These are phyloP conservation scores for Leucoma salicis DNA, from an alignment of 2,888 invertebrate species.

Conservation along the genomic window DNA sequence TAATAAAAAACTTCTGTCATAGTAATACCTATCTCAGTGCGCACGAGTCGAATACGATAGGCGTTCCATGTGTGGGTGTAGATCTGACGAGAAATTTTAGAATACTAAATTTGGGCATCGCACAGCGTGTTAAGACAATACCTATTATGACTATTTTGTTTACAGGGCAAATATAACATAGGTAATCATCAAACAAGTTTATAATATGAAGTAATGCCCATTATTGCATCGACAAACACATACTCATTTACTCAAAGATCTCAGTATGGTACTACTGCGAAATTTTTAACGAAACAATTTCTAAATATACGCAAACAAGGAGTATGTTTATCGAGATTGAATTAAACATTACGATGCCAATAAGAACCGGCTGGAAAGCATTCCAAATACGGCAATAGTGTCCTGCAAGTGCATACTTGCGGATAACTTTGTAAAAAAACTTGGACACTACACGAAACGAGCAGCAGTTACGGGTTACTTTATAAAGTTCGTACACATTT, in stretches of 20 bases:
- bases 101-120: conserved; percentile 27
- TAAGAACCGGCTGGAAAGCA: conserved; percentile 59
- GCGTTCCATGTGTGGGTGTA: conserved; percentile 27
- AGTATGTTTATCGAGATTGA: conserved; percentile 64
- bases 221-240: background rate
- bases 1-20: conserved; percentile 14
- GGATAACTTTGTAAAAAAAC: conserved; percentile 62
- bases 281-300: conserved; percentile 38
- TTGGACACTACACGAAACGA: conserved; percentile 69
- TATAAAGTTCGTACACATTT: conserved; percentile 63
- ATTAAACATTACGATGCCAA: conserved; percentile 59
- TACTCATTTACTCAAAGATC: conserved; percentile 4
- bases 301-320: conserved; percentile 61
- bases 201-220: background rate
- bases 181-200: background rate
- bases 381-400: conserved; percentile 61
- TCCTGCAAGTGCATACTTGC: conserved; percentile 67
- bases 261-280: conserved; percentile 21
- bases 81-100: conserved; percentile 28
- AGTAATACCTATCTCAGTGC: conserved; percentile 30
- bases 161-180: conserved; percentile 1
- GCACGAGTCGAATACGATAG: conserved; percentile 27
- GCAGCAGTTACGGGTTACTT: conserved; percentile 53
- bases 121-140: conserved; percentile 24
- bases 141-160: conserved; percentile 1